Conservation (phyloP, 2,113 vertebrate species). For the Odocoileus hemionus region DNA sequence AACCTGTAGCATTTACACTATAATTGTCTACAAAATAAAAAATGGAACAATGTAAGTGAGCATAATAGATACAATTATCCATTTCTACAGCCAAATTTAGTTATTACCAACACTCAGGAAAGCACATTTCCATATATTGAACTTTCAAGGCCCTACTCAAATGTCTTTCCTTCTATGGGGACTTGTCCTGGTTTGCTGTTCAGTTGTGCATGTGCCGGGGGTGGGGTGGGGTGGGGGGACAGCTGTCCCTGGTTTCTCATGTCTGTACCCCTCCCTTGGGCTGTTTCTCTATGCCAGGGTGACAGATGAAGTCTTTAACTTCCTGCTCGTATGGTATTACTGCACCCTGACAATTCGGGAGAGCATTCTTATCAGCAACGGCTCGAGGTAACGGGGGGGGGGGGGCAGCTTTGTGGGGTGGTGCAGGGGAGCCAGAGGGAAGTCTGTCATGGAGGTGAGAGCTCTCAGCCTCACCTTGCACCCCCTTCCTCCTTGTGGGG, state of each 20-base stretch:
- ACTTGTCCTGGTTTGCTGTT: not conserved
- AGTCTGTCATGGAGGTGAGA: not conserved
- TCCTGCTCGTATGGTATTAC: conserved; percentile 97
- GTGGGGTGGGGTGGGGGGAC: not conserved
- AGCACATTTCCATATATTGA: not conserved
- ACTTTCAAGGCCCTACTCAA: not conserved
- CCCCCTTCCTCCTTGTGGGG: not conserved
- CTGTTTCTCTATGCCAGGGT: conserved; percentile 82
- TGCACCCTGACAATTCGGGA: conserved; percentile 97
- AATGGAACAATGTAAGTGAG: not conserved
- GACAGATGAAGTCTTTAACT: conserved; percentile 98
- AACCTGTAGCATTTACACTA: not conserved
- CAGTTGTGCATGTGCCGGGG: accelerated
- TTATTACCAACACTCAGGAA: not conserved
- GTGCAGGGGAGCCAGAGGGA: not conserved
- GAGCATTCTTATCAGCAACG: conserved; percentile 96
- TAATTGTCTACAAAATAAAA: not conserved
- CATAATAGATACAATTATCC: not conserved
- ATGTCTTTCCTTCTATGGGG: not conserved
- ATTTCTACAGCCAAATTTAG: not conserved
- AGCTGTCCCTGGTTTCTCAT: not conserved
- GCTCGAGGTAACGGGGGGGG: conserved; percentile 87
- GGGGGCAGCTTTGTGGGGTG: not conserved
- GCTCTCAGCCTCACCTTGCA: not conserved
- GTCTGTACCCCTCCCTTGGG: not conserved